These are phyloP conservation scores for Andrena haemorrhoa DNA, from an alignment of 2,888 invertebrate genomes.

Conservation along the genomic window DNA sequence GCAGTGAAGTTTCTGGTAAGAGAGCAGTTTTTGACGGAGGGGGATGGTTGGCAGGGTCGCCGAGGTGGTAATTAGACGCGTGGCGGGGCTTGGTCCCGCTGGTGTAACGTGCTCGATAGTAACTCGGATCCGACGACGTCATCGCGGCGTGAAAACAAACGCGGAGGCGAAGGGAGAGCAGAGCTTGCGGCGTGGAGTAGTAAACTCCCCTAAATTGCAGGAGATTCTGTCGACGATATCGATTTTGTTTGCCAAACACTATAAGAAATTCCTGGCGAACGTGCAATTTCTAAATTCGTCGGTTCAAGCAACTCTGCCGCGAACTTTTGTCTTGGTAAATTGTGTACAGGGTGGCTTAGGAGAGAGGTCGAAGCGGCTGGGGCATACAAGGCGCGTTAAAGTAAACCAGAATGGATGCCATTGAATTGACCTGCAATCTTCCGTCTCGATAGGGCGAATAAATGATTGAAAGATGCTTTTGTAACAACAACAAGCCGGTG, in stretches of 20 bases:
- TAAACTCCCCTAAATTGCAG: constrained; percentile 30
- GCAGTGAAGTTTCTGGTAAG: neutral
- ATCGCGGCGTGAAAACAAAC: constrained; percentile 2
- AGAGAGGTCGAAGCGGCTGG: neutral
- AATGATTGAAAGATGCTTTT: neutral
- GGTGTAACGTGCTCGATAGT: neutral
- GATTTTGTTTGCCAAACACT: constrained; percentile 56
- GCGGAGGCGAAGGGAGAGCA: neutral
- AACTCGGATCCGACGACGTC: neutral
- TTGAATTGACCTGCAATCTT: neutral
- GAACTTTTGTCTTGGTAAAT: constrained; percentile 43
- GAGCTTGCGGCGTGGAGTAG: constrained; percentile 4
- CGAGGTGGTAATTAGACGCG: neutral
- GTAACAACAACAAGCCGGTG: neutral
- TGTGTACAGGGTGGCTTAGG: neutral
- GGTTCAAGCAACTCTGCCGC: constrained; percentile 58
- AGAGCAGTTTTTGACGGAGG: neutral
- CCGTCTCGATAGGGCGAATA: neutral
- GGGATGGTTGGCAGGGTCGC: neutral
- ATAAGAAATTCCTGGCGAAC: constrained; percentile 60
- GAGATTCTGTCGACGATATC: constrained; percentile 48
- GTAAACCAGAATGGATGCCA: too few species aligned
- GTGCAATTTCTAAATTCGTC: constrained; percentile 61
- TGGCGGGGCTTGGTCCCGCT: neutral
- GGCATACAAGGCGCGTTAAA: neutral